phyloP scores from a whole-genome alignment of 2,888 invertebrate species.

The Pseudanteris insignis region DNA sequence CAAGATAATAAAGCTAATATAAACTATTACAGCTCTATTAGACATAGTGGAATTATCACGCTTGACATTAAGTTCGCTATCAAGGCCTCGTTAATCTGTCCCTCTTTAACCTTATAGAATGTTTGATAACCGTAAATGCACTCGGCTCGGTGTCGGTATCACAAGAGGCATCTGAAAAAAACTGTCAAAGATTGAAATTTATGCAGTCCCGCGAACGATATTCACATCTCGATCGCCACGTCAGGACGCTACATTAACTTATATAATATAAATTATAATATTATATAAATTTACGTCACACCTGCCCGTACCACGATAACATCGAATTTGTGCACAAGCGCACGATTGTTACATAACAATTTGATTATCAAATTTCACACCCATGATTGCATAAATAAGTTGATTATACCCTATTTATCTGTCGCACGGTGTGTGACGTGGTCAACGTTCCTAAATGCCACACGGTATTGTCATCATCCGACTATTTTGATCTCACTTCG shows the following conservation, averaged over 20 bases:
- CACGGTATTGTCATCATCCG: no score
- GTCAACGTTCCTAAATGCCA: no score
- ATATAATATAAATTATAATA: neutral
- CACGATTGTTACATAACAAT: no score
- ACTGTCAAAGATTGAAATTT: slow-evolving; percentile 10
- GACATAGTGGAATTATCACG: neutral
- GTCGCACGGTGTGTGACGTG: no score
- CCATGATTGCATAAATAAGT: no score
- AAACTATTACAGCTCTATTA: no score
- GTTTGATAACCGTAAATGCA: neutral
- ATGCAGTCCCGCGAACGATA: slow-evolving; percentile 8
- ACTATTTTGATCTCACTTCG: no score
- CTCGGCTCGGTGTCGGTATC: slow-evolving; percentile 1
- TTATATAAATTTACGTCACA: slow-evolving; percentile 27
- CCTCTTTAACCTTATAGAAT: neutral
- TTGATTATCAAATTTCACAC: no score
- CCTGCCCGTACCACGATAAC: slow-evolving; percentile 14
- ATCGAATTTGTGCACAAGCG: slow-evolving; percentile 8
- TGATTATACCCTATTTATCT: no score
- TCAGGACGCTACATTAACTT: slow-evolving; percentile 18
- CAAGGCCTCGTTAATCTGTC: slow-evolving; percentile 8
- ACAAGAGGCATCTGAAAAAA: slow-evolving; percentile 8
- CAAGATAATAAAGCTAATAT: no score
- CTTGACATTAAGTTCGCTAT: slow-evolving; percentile 5
- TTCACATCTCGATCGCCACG: slow-evolving; percentile 1